phyloP scores from a whole-genome alignment of 53 echinoderm and acorn worm species.

The Crossaster papposus region DNA sequence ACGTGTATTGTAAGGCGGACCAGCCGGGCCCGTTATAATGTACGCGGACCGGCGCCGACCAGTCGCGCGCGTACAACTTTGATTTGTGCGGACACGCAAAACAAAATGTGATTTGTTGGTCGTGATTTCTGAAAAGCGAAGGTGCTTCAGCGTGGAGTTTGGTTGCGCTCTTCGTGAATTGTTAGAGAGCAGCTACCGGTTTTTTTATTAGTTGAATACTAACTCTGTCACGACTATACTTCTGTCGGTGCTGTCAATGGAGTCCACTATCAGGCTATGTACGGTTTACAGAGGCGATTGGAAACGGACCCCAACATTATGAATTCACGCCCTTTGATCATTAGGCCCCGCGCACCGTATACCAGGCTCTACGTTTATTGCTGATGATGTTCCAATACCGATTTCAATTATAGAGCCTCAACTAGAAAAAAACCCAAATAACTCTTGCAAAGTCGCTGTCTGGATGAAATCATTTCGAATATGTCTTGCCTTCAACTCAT shows the following conservation, averaged over 20 bases:
- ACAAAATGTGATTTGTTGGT: constrained; percentile 49
- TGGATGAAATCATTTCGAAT: too few relatives aligned
- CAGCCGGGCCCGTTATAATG: neutral
- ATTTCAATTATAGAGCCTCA: too few relatives aligned
- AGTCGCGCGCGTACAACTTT: constrained; percentile 28
- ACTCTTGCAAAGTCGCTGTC: too few relatives aligned
- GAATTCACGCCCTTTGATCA: neutral
- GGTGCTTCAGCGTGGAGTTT: constrained; percentile 21
- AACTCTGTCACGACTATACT: constrained; percentile 2
- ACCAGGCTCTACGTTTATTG: too few relatives aligned
- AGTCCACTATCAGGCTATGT: neutral
- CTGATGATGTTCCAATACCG: too few relatives aligned
- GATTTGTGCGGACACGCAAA: constrained; percentile 20
- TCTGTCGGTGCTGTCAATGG: neutral
- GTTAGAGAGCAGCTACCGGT: neutral
- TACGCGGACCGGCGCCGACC: constrained; percentile 12
- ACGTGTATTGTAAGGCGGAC: constrained; percentile 33
- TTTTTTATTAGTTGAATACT: constrained; percentile 47
- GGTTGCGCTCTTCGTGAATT: constrained; percentile 23
- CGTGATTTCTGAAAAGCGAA: constrained; percentile 49
- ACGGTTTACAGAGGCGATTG: neutral
- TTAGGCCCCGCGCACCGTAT: too few relatives aligned
- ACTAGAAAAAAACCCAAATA: too few relatives aligned
- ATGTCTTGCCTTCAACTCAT: too few relatives aligned
- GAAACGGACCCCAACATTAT: neutral